Evolutionary conservation across 2,797 vertebrate genomes (phyloP).

Genomic region (Acestrorhynchus altus): DNA sequence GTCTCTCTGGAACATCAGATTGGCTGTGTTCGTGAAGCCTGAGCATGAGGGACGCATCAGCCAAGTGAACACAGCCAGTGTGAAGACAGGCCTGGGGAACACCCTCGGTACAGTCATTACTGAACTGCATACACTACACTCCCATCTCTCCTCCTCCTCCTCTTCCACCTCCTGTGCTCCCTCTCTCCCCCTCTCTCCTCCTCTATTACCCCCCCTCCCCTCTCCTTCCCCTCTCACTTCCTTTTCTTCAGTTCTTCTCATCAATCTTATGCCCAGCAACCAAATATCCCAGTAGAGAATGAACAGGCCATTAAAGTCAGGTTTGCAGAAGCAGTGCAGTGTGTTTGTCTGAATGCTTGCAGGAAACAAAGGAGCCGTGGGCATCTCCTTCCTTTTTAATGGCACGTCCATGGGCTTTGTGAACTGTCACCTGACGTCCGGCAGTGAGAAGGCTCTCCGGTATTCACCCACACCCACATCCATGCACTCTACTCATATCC

Average conservation of each 20-base stretch:
- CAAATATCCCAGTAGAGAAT: slow-evolving; percentile 26
- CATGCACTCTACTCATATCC: neutral
- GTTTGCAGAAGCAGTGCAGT: slow-evolving; percentile 6
- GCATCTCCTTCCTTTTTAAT: slow-evolving; percentile 80
- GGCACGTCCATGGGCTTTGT: slow-evolving; percentile 85
- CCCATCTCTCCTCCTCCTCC: too few species aligned
- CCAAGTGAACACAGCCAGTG: slow-evolving; percentile 80
- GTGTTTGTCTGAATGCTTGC: slow-evolving; percentile 52
- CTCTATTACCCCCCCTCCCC: too few species aligned
- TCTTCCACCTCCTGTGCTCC: too few species aligned
- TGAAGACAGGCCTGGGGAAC: slow-evolving; percentile 85
- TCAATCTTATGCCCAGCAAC: neutral
- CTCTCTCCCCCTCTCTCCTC: too few species aligned
- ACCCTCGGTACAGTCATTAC: slow-evolving; percentile 75
- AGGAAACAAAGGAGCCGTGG: slow-evolving; percentile 87
- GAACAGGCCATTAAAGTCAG: neutral
- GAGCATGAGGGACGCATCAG: slow-evolving; percentile 78
- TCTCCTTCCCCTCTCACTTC: too few species aligned
- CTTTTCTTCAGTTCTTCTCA: neutral
- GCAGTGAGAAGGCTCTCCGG: slow-evolving; percentile 83
- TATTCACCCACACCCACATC: slow-evolving; percentile 54
- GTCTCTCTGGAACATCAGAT: slow-evolving; percentile 84
- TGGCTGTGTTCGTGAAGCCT: slow-evolving; percentile 82
- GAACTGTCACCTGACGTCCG: slow-evolving; percentile 85
- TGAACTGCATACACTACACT: too few species aligned